Percentiles rank a stretch among this genome's conserved stretches.
Conservation (phyloP, 2,888 invertebrate species). For the Diogma glabrata region DNA sequence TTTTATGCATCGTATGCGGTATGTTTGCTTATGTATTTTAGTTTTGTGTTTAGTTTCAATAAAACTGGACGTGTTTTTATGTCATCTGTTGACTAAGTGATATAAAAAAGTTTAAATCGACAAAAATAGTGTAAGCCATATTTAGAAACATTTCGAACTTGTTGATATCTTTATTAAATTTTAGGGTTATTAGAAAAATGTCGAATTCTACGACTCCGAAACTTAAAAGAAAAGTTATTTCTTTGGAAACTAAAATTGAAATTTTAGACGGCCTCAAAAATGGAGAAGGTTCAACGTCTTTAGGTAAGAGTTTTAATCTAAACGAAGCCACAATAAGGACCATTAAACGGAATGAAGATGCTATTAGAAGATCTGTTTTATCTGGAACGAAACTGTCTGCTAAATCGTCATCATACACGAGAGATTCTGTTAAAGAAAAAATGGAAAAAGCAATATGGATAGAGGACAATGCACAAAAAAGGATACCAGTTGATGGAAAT, state of each 20-base stretch:
- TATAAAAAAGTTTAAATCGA: no score
- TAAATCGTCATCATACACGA: slow-evolving; percentile 15
- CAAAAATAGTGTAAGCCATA: no score
- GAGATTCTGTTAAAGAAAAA: slow-evolving; percentile 17
- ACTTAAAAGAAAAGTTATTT: slow-evolving; percentile 9
- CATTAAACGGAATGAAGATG: slow-evolving; percentile 16
- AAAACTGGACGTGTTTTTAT: no score
- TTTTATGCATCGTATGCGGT: no score
- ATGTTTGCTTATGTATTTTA: no score
- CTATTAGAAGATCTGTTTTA: slow-evolving; percentile 14
- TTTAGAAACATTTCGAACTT: no score
- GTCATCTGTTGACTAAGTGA: no score
- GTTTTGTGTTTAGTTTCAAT: no score
- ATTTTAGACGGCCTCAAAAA: slow-evolving; percentile 14
- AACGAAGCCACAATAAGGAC: slow-evolving; percentile 16
- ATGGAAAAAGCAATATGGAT: slow-evolving; percentile 19
- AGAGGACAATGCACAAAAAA: slow-evolving; percentile 17
- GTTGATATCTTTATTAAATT: no score
- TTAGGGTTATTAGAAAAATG: background rate
- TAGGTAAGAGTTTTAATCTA: slow-evolving; percentile 14
- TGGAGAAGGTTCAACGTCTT: slow-evolving; percentile 15
- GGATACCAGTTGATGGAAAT: slow-evolving; percentile 18
- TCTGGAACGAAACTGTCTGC: slow-evolving; percentile 14
- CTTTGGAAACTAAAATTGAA: slow-evolving; percentile 10
- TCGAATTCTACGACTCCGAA: slow-evolving; percentile 3